Conservation (phyloP, 2,113 vertebrate genomes). For the Podocnemis expansa region DNA sequence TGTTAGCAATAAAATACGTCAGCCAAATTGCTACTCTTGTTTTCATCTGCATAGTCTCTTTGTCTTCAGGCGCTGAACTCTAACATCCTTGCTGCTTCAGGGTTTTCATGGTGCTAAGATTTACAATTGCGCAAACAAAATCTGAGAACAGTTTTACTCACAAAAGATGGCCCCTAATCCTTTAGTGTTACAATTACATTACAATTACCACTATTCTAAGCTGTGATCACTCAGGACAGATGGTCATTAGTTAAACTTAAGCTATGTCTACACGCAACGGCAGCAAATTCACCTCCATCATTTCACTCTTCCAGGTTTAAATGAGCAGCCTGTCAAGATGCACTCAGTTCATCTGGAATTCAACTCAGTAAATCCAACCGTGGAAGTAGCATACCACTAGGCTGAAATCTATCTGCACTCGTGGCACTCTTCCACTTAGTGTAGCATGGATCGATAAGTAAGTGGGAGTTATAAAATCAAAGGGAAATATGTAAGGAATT, state of each 20-base stretch:
- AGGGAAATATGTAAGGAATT: no score
- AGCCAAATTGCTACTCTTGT: neutral
- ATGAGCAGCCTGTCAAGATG: no score
- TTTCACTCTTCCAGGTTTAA: no score
- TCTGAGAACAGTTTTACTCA: constrained; percentile 12
- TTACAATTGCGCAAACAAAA: neutral
- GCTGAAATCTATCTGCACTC: no score
- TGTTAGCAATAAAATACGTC: neutral
- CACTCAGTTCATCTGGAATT: no score
- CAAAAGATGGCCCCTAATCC: neutral
- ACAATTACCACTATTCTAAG: constrained; percentile 60
- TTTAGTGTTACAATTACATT: constrained; percentile 34
- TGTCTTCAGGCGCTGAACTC: constrained; percentile 8
- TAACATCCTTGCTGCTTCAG: neutral
- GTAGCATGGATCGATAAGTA: no score
- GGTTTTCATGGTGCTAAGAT: constrained; percentile 15
- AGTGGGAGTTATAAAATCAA: no score
- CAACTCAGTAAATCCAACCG: no score
- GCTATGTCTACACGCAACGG: no score
- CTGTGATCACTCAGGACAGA: constrained; percentile 40
- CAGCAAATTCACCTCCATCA: no score
- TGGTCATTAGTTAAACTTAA: constrained; percentile 67
- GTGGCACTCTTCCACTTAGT: no score
- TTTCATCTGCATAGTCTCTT: neutral
- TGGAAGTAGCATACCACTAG: no score